These are phyloP conservation scores for Campaea margaritaria DNA, from an alignment of 2,888 invertebrate species.

Conservation along the genomic window DNA sequence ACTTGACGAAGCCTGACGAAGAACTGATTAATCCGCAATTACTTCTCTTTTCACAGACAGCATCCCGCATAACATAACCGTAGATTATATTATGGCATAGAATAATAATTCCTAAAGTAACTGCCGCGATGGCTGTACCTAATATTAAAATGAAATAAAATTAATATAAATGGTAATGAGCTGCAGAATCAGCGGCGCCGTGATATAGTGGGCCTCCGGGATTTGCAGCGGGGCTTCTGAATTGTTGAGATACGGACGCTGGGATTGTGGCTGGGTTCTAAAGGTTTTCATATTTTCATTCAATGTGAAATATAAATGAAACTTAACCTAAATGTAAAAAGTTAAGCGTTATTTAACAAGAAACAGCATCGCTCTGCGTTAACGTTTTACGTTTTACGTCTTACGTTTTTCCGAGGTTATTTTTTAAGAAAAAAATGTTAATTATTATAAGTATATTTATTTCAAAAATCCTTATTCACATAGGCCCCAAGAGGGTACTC, in stretches of 20 bases:
- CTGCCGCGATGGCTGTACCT: conserved; percentile 26
- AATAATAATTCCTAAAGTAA: conserved; percentile 9
- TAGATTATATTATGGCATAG: not conserved
- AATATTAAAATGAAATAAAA: conserved; percentile 66
- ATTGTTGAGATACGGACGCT: conserved; percentile 14
- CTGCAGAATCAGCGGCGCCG: conserved; percentile 44
- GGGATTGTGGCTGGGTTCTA: conserved; percentile 7
- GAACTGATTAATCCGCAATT: no score
- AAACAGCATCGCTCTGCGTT: no score
- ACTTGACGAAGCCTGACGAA: no score
- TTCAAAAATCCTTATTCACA: no score
- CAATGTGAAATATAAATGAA: not conserved
- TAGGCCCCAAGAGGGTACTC: no score
- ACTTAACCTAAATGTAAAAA: no score
- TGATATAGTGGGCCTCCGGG: conserved; percentile 60
- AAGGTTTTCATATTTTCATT: conserved; percentile 12
- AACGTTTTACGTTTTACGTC: no score
- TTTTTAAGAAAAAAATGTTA: no score
- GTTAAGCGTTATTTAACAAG: not conserved
- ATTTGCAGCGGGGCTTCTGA: conserved; percentile 27
- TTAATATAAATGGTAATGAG: conserved; percentile 73
- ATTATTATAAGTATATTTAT: no score
- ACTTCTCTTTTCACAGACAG: no score
- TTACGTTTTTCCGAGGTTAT: no score
- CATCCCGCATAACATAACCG: no score